Conservation (phyloP, 2,113 vertebrate genomes). For the Passer domesticus region DNA sequence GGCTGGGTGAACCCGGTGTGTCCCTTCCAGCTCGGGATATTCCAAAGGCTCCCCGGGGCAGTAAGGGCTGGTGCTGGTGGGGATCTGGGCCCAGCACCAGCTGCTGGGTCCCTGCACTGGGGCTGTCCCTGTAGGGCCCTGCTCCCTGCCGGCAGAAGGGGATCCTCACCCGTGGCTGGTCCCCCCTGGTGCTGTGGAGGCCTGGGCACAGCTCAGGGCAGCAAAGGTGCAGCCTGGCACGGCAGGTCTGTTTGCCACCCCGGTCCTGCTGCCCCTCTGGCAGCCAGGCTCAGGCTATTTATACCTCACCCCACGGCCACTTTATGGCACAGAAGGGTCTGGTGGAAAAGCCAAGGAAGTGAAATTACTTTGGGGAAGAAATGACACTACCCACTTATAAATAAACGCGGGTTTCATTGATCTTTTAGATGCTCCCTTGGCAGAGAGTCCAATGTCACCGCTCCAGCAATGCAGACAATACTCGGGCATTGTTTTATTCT, state of each 20-base stretch:
- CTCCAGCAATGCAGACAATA: slow-evolving; percentile 76
- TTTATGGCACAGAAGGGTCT: background rate
- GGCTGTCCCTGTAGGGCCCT: background rate
- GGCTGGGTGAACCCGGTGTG: background rate
- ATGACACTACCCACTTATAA: slow-evolving; percentile 59
- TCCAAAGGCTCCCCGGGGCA: background rate
- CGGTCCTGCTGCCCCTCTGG: background rate
- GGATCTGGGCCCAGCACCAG: background rate
- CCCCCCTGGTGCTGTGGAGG: background rate
- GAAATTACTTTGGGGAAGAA: slow-evolving; percentile 62
- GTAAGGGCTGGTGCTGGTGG: background rate
- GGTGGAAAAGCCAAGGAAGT: slow-evolving; percentile 57
- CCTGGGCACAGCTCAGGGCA: background rate
- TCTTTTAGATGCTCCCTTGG: slow-evolving; percentile 53
- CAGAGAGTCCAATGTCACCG: slow-evolving; percentile 55
- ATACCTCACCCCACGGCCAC: background rate
- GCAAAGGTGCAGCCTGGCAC: background rate
- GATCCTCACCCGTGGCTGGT: background rate
- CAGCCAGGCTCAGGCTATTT: background rate
- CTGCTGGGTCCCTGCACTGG: background rate
- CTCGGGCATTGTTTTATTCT: slow-evolving; percentile 75
- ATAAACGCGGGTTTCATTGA: slow-evolving; percentile 63
- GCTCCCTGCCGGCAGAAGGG: background rate
- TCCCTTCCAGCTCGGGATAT: background rate
- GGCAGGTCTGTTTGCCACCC: rapidly evolving